Percentiles rank a stretch among this genome's conserved stretches.
phyloP scores from a whole-genome alignment of 2,113 vertebrate genomes.

The Greenwoodochromis staneri region DNA sequence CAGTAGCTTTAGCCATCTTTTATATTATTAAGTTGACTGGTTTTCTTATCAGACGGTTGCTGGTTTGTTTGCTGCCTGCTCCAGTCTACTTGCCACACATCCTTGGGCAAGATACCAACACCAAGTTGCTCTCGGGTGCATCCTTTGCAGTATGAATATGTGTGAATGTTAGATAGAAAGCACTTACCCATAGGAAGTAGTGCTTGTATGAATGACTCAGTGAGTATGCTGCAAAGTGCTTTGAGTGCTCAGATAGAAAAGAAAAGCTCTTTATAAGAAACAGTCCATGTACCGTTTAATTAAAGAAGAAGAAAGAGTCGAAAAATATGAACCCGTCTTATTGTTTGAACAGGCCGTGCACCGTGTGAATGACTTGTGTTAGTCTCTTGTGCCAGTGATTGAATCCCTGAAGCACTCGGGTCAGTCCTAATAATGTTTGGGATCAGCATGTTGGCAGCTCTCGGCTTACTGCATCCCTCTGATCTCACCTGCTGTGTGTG shows the following conservation, averaged over 20 bases:
- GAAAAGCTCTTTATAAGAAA: neutral
- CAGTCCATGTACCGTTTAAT: neutral
- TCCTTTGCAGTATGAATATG: neutral
- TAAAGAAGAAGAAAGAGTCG: neutral
- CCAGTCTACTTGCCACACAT: neutral
- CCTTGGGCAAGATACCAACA: neutral
- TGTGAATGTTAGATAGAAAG: neutral
- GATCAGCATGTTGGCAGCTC: conserved; percentile 9
- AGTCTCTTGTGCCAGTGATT: neutral
- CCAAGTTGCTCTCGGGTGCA: neutral
- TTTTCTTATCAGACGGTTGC: neutral
- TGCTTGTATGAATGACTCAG: neutral
- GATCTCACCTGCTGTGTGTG: conserved; percentile 28
- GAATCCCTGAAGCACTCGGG: neutral
- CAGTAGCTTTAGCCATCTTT: neutral
- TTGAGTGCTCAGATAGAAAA: neutral
- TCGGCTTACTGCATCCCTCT: conserved; percentile 21
- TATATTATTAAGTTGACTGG: neutral
- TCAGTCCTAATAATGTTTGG: conserved; percentile 13
- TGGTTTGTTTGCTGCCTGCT: neutral
- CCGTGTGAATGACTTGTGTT: neutral
- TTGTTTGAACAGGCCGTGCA: neutral
- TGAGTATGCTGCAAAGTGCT: neutral
- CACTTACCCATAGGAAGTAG: neutral
- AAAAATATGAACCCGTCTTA: neutral